Conservation (phyloP, 2,888 invertebrate genomes). For the Acleris cristana region DNA sequence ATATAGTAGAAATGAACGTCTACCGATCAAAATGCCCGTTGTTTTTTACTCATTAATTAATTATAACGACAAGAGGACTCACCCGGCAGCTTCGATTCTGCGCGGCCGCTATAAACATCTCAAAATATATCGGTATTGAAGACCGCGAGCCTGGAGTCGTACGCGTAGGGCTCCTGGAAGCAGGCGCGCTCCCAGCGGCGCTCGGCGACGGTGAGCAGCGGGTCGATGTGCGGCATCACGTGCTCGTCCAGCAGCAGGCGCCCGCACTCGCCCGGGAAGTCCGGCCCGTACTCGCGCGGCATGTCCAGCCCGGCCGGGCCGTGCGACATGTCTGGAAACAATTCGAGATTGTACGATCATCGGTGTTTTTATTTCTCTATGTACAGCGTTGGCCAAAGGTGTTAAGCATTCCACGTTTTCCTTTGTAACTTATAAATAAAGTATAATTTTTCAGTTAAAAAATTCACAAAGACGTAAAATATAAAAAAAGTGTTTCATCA, state of each 20-base stretch:
- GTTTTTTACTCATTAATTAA: too few species aligned
- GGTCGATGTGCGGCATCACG: conserved; percentile 71
- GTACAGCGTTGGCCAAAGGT: too few species aligned
- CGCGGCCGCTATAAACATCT: conserved; percentile 39
- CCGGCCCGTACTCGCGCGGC: conserved; percentile 68
- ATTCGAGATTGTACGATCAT: too few species aligned
- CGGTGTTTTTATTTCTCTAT: too few species aligned
- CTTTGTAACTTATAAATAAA: too few species aligned
- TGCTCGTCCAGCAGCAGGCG: conserved; percentile 57
- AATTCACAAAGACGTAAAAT: too few species aligned
- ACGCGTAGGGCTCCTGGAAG: conserved; percentile 48
- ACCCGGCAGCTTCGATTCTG: conserved; percentile 34
- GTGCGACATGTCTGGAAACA: background rate
- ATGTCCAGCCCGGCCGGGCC: conserved; percentile 25
- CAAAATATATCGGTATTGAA: conserved; percentile 65
- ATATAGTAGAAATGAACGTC: too few species aligned
- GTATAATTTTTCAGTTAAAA: too few species aligned
- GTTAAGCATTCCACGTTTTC: too few species aligned
- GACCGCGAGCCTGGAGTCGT: conserved; percentile 51
- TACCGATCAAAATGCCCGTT: too few species aligned
- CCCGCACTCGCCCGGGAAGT: conserved; percentile 47
- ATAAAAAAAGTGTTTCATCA: too few species aligned
- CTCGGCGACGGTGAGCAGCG: conserved; percentile 58
- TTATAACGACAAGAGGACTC: background rate
- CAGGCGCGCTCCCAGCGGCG: conserved; percentile 45